Percentiles rank a stretch among this genome's conserved stretches.
phyloP scores from a whole-genome alignment of 2,888 invertebrate species.

The Epistrophe eligans region DNA sequence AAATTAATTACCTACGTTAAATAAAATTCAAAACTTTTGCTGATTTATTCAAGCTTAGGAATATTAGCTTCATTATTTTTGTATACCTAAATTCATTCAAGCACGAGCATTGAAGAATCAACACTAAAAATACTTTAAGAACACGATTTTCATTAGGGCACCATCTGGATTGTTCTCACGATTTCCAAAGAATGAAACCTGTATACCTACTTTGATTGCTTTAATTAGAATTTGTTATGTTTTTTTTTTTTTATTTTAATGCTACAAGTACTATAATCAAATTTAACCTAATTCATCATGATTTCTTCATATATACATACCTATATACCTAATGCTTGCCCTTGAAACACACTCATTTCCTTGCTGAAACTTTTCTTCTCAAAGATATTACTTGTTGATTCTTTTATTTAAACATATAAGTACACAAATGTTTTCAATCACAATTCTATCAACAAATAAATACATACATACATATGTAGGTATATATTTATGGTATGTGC shows the following conservation, averaged over 20 bases:
- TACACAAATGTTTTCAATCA: neutral
- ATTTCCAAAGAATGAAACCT: neutral
- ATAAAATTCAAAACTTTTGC: neutral
- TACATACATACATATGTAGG: neutral
- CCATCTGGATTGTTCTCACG: conserved; percentile 13
- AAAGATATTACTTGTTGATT: neutral
- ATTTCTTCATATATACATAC: neutral
- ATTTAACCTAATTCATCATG: neutral
- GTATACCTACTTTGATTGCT: neutral
- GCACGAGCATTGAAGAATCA: neutral
- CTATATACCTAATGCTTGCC: too few species aligned
- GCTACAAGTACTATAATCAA: neutral
- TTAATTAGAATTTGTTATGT: conserved; percentile 1
- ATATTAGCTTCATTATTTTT: conserved; percentile 8
- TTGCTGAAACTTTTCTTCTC: conserved; percentile 1
- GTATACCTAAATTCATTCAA: neutral
- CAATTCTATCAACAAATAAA: conserved; percentile 16
- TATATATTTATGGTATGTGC: too few species aligned
- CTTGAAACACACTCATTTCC: conserved; percentile 31
- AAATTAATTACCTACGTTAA: neutral
- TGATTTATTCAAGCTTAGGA: neutral
- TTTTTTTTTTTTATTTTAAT: neutral
- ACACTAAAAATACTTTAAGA: neutral
- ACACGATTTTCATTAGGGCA: neutral
- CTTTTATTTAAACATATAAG: neutral